Conservation (phyloP, 2,113 vertebrate genomes). For the Pseudopipra pipra region DNA sequence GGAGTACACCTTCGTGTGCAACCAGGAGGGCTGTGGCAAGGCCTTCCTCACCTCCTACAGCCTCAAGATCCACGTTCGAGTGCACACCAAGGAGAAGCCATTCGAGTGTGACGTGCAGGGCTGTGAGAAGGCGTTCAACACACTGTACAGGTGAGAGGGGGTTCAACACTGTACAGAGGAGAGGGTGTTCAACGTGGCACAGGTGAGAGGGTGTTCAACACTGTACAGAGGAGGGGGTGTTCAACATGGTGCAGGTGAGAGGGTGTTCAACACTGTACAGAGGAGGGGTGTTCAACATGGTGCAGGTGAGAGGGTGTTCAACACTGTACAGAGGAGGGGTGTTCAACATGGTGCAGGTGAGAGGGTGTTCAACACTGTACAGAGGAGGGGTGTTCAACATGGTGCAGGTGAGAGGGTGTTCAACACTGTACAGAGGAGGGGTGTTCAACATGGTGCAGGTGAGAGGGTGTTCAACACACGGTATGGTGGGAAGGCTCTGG, state of each 20-base stretch:
- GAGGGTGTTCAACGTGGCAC: too few species aligned
- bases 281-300: too few species aligned
- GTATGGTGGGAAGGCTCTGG: slow-evolving; percentile 77
- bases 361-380: slow-evolving; percentile 77
- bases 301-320: not conserved
- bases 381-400: not conserved
- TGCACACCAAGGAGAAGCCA: slow-evolving; percentile 98
- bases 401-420: too few species aligned
- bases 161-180: slow-evolving; percentile 76
- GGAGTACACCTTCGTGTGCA: slow-evolving; percentile 97
- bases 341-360: slow-evolving; percentile 82
- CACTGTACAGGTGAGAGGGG: slow-evolving; percentile 89
- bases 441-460: not conserved
- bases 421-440: too few species aligned
- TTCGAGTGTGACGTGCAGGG: slow-evolving; percentile 98
- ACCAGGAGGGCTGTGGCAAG: slow-evolving; percentile 96
- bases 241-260: slow-evolving; percentile 72
- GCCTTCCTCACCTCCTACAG: slow-evolving; percentile 99
- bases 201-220: too few species aligned
- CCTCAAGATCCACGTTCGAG: slow-evolving; percentile 96
- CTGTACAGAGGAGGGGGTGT: too few species aligned
- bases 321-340: too few species aligned
- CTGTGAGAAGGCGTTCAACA: slow-evolving; percentile 98
- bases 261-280: slow-evolving; percentile 89
- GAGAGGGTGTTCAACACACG: not conserved